Base-by-base conservation (phyloP, 2,888 invertebrate species). In the Drosophila sordidula region DNA sequence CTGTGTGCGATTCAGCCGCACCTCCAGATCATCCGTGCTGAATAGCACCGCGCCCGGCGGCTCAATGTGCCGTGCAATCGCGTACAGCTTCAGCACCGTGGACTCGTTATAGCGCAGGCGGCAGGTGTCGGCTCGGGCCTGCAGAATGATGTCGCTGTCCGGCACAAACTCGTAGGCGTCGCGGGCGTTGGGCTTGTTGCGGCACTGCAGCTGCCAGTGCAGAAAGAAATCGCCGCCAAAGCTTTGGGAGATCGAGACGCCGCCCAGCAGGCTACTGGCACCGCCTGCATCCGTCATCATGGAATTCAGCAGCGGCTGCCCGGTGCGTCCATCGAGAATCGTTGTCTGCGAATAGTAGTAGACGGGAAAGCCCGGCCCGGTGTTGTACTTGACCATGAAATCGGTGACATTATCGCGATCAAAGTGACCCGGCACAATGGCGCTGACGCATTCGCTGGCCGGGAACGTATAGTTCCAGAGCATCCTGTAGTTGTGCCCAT, bases 391-490 rank as follows among this genome's bases (percentile, higher is more conserved):
- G 1, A 97, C 93, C 92, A 96, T 93, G 87, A 97, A 96, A 91
- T 97, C 97, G 0, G 96, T 96, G 6, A 95, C 91, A 75, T 95
- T 93, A 86, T 97, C 97, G 75, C 94, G 94, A 90, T 96, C 95
- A 86, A 95, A 97, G 91, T 95, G 96, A 0, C 96, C 96, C 1
- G 96, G 96, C 11, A 96, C 95, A 41, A 96, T 96, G 51, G 95
- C 94, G 82, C 96, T 95, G 80, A 95, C 95, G 11, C 95, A 94
- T 91, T 96, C 95, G 6, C 95, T 92, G 8, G 90, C 90, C 1
- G 95, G 94, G 67, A 95, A 93, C 0, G 95, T 94, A 76, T 94
- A 95, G 78, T 95, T 96, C 97, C 97, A 97, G n/a, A 97, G 89
- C 80, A 94, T 93, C 45, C 93, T 89, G 74, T 94, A 95, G 9